Evolutionary conservation across 2,113 vertebrate genomes (phyloP), one percentile per base, ranked within the genome.

Genomic region (Carassius gibelio): DNA sequence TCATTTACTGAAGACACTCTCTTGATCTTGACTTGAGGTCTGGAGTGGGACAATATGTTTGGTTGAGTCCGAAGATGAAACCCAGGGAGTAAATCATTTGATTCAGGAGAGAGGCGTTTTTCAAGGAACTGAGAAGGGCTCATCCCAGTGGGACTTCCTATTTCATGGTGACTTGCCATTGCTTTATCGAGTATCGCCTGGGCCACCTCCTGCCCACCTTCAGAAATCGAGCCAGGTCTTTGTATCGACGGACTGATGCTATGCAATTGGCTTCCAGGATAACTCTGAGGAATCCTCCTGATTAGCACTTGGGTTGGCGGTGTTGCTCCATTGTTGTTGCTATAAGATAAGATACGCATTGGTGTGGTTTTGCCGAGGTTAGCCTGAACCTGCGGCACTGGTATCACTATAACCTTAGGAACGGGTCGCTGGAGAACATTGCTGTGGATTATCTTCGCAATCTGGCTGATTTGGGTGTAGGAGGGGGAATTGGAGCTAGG

Each of bases 391-490:
- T 42, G 42, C 42, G 17, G 38, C 19, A 87, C 75, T 17, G 88
- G 85, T 36, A 76, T 78, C 55, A 94, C 75, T 0, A 93, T 50
- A 17, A 93, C 76, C 10, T 89, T 92, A n/a, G 94, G 92, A 5
- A 89, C 86, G 0, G 89, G 7, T 15, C 89, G 90, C 23, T 91
- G 90, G 71, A 92, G 36, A 21, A 89, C 19, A 10, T 88, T 85
- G 5, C 90, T 91, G 87, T 95, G 94, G 26, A 95, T 89, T 62
- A 95, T 85, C 75, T 91, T 94, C 2, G 93, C 94, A 15, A 95
- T 94, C 72, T 94, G 93, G 71, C 94, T 94, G 30, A 95, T 95
- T 61, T 89, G 92, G 61, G 30, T 91, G 71, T 93, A 93, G 2
- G 92, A 84, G 0, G 93, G 91, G 0, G 94, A 93, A 68, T 90